These are phyloP conservation scores for Cinclus cinclus DNA, from an alignment of 2,113 vertebrate species.

Conservation along the genomic window DNA sequence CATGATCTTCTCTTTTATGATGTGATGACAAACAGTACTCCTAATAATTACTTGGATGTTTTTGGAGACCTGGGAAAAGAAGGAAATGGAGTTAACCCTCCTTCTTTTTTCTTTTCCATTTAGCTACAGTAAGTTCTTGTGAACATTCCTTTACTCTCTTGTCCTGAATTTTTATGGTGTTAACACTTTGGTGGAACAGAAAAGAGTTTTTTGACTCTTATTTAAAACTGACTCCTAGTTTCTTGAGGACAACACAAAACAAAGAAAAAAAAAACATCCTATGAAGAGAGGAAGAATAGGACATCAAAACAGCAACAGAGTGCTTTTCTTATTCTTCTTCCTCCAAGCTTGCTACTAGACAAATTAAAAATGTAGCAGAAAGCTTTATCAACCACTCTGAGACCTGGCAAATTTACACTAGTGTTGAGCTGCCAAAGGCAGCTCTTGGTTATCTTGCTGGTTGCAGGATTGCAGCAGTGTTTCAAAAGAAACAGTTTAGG, in stretches of 20 bases:
- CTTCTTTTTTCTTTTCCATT: neutral
- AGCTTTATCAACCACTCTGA: neutral
- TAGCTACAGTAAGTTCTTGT: neutral
- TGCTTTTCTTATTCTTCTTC: neutral
- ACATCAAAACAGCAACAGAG: neutral
- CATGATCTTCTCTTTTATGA: neutral
- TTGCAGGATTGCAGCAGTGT: neutral
- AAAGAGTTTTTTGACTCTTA: neutral
- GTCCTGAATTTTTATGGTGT: neutral
- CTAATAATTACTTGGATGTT: neutral
- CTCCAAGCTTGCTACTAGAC: neutral
- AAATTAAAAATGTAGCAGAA: constrained; percentile 8
- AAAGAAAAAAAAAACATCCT: neutral
- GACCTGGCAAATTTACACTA: neutral
- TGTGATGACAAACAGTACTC: neutral
- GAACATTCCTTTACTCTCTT: neutral
- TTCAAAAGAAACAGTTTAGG: neutral
- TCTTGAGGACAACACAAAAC: neutral
- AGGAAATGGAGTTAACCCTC: neutral
- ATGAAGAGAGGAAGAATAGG: neutral
- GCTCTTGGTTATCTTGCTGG: neutral
- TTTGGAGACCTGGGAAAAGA: neutral
- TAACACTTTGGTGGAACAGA: neutral
- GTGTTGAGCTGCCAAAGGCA: neutral
- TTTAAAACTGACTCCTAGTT: neutral